These are phyloP conservation scores for Syrmaticus mikado DNA, from an alignment of 2,113 vertebrate species.

Conservation along the genomic window DNA sequence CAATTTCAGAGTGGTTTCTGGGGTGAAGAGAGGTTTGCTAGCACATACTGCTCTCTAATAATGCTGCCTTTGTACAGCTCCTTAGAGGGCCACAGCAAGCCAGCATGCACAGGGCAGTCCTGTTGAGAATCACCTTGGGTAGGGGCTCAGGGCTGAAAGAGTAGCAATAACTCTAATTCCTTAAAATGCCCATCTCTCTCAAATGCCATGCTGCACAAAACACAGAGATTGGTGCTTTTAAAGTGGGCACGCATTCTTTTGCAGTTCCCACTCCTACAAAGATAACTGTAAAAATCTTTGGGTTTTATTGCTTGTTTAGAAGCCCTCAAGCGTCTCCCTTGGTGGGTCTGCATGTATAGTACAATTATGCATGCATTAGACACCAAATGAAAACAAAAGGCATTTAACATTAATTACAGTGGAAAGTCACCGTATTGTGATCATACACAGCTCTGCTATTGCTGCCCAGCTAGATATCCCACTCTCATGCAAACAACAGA, in stretches of 20 bases:
- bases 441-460: conserved; percentile 52
- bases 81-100: neutral
- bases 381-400: conserved; percentile 75
- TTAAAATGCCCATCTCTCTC: neutral
- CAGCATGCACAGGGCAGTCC: neutral
- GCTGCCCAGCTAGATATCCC: conserved; percentile 77
- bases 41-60: fast-evolving
- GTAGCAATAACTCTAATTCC: neutral
- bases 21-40: neutral
- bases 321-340: conserved; percentile 27
- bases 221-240: neutral
- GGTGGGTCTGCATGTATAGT: conserved; percentile 37
- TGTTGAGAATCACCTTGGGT: neutral
- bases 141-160: neutral
- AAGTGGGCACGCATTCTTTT: fast-evolving
- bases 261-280: neutral
- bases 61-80: fast-evolving
- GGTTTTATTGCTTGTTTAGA: conserved; percentile 29
- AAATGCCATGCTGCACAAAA: neutral
- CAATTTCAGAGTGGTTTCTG: neutral
- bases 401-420: conserved; percentile 76
- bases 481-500: conserved; percentile 77
- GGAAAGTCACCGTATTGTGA: conserved; percentile 74
- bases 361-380: conserved; percentile 72
- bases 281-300: neutral